Evolutionary conservation across 2,888 invertebrate genomes (phyloP).

Genomic region (Thalpophila matura): DNA sequence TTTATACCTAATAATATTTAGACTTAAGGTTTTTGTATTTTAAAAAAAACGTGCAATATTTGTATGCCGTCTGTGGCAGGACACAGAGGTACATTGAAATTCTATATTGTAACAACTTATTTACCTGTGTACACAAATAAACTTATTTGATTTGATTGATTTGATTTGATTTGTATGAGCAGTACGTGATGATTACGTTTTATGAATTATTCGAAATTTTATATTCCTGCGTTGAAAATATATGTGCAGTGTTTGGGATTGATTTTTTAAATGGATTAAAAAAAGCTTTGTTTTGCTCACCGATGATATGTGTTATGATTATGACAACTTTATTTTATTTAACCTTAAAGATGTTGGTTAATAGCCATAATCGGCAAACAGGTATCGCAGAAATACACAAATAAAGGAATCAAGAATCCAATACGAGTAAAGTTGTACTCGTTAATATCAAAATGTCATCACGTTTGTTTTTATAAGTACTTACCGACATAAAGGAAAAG

Average conservation of each 20-base stretch:
- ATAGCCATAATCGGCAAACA: background rate
- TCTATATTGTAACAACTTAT: too few species aligned
- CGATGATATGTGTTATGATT: background rate
- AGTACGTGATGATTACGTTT: background rate
- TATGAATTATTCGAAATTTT: background rate
- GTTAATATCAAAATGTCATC: background rate
- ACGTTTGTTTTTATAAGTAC: background rate
- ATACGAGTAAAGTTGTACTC: background rate
- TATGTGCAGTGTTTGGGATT: background rate
- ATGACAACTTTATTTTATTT: background rate
- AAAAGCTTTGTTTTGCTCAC: background rate
- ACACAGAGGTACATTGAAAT: too few species aligned
- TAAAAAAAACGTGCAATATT: too few species aligned
- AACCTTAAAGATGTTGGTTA: background rate
- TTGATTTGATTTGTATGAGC: too few species aligned
- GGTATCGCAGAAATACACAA: background rate
- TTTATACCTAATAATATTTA: too few species aligned
- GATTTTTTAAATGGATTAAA: background rate
- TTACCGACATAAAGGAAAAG: background rate
- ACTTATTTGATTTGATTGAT: too few species aligned
- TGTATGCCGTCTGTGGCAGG: too few species aligned
- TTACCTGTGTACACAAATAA: too few species aligned
- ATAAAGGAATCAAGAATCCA: background rate
- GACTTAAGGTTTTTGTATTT: too few species aligned
- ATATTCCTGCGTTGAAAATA: background rate